Base-by-base conservation (phyloP, 30 jellyfish, hydroid and myxozoan genomes). In the Aurelia sp. region DNA sequence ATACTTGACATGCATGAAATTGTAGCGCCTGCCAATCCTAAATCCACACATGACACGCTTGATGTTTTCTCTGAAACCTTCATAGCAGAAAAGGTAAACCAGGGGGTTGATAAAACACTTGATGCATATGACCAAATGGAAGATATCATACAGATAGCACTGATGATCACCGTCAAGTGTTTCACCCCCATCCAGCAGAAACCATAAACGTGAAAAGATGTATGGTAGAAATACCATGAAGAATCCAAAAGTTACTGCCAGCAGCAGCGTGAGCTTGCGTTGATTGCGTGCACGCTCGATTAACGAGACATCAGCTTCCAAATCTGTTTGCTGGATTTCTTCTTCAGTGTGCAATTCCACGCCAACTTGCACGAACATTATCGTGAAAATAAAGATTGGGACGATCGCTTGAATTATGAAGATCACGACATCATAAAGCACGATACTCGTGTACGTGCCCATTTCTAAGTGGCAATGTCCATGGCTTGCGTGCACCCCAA, bases 1-100 rank as follows among this genome's bases (percentile, higher is more conserved):
- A 74, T 72, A 84, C 40, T 72, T 72, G 65, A 84, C 66, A 31
- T 84, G 82, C 76, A 72, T 73, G 88, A 72, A 84, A 75, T 70
- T 72, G 68, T 82, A 72, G 16, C 92, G 63, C 22, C 85, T 70
- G 24, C 92, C 92, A 58, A 82, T 70, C 15, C 86, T 72, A 13
- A 69, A 84, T 48, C 93, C 81, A 27, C 88, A 61, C 2, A 84
- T 16, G 51, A 84, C 73, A 7, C 93, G 84, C 63, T 84, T 84
- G 75, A 84, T 71, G 82, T 84, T 84, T 33, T 72, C 86, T 63
- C 79, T 72, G 82, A 84, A 84, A 4, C 86, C 86, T 63, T 84
- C 93, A 21, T 59, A 71, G 82, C 55, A 52, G 21, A 48, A 8
- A 27, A 72, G 30, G 24, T 58, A 84, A 40, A 84, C 33, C 15